These are phyloP conservation scores for Mustela lutreola DNA, from an alignment of 2,113 vertebrate genomes.

Conservation along the genomic window DNA sequence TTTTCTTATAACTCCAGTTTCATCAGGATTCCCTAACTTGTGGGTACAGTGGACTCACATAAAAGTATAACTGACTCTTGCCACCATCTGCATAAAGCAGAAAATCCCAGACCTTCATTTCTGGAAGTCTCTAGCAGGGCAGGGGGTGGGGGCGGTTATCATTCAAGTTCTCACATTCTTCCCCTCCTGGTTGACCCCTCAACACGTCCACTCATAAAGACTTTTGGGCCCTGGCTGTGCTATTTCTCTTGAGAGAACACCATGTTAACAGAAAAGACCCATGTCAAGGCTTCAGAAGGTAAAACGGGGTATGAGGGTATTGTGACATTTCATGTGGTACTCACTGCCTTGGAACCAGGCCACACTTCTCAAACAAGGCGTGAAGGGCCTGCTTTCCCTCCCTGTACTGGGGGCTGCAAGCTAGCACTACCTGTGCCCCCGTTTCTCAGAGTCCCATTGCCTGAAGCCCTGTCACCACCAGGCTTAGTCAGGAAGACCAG, in stretches of 20 bases:
- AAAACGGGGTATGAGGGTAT: background rate
- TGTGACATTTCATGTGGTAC: background rate
- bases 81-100: background rate
- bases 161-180: background rate
- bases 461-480: background rate
- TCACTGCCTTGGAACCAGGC: background rate
- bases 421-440: background rate
- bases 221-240: background rate
- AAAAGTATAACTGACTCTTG: background rate
- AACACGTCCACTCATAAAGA: background rate
- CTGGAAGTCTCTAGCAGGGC: background rate
- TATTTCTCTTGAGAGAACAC: background rate
- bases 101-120: background rate
- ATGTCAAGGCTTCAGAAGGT: background rate
- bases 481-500: background rate
- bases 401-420: background rate
- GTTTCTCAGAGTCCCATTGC: background rate
- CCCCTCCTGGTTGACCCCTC: background rate
- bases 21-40: background rate
- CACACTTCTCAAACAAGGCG: background rate
- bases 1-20: background rate
- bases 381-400: background rate
- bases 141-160: background rate
- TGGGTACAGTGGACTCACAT: background rate
- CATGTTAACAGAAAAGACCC: background rate